Base-by-base conservation (phyloP, 1,140 invertebrate genomes). In the Uloborus diversus region DNA sequence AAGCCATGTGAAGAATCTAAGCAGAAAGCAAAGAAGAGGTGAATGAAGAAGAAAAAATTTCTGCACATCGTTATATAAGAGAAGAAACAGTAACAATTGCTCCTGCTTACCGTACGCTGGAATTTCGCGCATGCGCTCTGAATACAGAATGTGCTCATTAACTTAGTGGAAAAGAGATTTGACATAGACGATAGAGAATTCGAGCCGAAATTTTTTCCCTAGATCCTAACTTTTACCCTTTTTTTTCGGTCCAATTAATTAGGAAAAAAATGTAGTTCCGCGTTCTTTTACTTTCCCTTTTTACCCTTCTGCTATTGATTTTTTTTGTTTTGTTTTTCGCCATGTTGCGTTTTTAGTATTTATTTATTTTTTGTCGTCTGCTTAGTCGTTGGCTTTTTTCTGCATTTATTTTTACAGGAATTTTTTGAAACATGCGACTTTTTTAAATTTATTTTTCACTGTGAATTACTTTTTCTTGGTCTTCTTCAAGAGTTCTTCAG, bases 1-100 rank as follows among this genome's bases (percentile, higher is more conserved):
- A 35, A 75, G 59, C 47, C 71, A 62, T 75, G 71, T 75, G 71
- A 75, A 75, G 71, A 75, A 75, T 75, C 71, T 75, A 75, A 13
- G 57, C n/a, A 33, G 53, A 23, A 73, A 37, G 23, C 7, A 61
- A 59, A 61, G 56, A 11, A 33, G n/a, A 71, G 7, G 51, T 11
- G 30, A 28, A 9, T 20, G 30, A 35, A 73, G 33, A 62, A 17
- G 28, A 25, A 64, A 47, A 61, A 68, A 51, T n/a, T 33, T 37
- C 42, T 20, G 69, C 69, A 75, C 71, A 64, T 75, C 71, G 71
- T 75, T 75, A 75, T 47, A 3, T 13, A 37, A n/a, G n/a, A 64
- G 64, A 64, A 49, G 71, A 57, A 49, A 28, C 35, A 75, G 71
- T 75, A 75, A 75, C 71, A 75, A 75, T 61, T 64, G 59, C 59